Conservation (phyloP, 2,113 vertebrate species). For the Semnornis frantzii region DNA sequence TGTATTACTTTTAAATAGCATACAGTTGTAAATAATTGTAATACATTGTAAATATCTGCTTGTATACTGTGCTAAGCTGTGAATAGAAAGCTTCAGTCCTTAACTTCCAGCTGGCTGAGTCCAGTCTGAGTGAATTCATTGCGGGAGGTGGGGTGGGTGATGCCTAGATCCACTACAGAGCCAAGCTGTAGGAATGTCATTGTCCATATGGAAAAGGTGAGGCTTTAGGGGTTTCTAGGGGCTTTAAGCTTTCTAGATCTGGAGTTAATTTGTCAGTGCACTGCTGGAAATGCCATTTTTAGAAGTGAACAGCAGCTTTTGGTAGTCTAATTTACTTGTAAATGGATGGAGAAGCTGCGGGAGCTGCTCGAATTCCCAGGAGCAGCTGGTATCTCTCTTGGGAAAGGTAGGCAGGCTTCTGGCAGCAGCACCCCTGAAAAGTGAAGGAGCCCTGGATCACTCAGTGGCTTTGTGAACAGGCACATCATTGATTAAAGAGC, state of each 20-base stretch:
- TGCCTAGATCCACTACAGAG: no score
- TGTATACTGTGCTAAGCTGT: no score
- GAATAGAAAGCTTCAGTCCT: no score
- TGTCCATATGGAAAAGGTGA: background rate
- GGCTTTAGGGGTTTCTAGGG: background rate
- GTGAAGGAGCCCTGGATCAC: background rate
- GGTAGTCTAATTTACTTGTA: background rate
- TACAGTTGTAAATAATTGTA: no score
- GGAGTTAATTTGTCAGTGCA: background rate
- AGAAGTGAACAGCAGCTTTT: background rate
- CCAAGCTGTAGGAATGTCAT: background rate
- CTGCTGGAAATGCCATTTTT: background rate
- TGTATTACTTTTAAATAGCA: no score
- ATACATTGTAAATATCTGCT: no score
- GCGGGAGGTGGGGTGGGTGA: no score
- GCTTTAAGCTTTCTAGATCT: background rate
- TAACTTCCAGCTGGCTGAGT: no score
- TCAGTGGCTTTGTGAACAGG: background rate
- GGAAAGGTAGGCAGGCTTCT: background rate
- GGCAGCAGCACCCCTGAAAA: background rate
- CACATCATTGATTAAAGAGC: slow-evolving; percentile 22
- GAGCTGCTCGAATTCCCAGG: background rate
- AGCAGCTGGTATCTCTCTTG: background rate
- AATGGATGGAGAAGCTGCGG: background rate
- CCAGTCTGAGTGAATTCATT: no score